Conservation (phyloP, 30 jellyfish, hydroid and myxozoan genomes). For the Rhopilema esculentum region DNA sequence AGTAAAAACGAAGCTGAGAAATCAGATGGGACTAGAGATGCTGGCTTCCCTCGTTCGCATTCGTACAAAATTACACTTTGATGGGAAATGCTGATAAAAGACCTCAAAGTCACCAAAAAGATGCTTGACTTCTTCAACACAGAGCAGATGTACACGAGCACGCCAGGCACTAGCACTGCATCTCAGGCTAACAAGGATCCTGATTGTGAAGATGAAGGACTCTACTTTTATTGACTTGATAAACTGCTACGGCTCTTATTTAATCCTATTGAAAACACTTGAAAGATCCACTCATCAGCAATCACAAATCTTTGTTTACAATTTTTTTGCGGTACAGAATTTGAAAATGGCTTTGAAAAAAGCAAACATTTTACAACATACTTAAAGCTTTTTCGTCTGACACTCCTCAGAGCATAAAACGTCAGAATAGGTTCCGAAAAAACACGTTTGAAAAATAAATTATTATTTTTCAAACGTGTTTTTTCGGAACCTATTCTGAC, state of each 20-base stretch:
- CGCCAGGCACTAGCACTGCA: constrained; percentile 1
- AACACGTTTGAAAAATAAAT: no score
- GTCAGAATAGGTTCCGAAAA: no score
- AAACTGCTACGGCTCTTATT: constrained; percentile 16
- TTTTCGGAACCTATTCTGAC: no score
- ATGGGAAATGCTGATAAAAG: constrained; percentile 68
- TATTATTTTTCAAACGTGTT: no score
- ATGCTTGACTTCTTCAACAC: constrained; percentile 39
- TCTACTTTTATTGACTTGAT: constrained; percentile 10
- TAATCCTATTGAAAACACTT: constrained; percentile 13
- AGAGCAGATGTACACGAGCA: constrained; percentile 23
- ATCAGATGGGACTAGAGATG: constrained; percentile 33
- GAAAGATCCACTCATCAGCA: not conserved
- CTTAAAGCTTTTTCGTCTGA: no score
- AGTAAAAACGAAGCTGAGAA: constrained; percentile 57
- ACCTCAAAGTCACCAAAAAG: constrained; percentile 32
- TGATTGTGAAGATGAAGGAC: constrained; percentile 22
- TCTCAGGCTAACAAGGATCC: constrained; percentile 9
- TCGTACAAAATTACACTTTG: constrained; percentile 46
- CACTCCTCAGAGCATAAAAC: no score
- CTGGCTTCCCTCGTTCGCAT: constrained; percentile 49
- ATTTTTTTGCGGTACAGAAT: no score
- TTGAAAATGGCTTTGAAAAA: no score
- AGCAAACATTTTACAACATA: no score
- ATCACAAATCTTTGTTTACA: not conserved